phyloP scores from a whole-genome alignment of 1,140 invertebrate genomes.

The Hormaphis cornu region DNA sequence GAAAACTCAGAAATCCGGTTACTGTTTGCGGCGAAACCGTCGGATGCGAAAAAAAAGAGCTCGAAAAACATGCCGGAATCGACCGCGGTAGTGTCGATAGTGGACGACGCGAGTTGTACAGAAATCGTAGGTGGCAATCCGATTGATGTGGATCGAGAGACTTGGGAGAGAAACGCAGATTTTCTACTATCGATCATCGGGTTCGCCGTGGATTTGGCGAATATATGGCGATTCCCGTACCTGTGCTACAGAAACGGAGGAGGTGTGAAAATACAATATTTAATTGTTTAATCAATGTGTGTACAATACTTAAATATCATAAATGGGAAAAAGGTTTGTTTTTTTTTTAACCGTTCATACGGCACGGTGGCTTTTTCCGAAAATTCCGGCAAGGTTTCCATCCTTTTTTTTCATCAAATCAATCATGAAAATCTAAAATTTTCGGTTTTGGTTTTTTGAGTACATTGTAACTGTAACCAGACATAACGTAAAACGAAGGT shows the following conservation, averaged over 20 bases:
- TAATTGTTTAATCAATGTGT: background rate
- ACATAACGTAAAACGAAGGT: no score
- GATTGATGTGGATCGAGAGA: conserved; percentile 41
- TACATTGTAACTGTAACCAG: no score
- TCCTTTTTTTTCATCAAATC: no score
- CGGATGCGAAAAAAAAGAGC: background rate
- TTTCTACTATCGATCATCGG: conserved; percentile 87
- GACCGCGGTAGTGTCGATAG: background rate
- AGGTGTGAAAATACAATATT: conserved; percentile 48
- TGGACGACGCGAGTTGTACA: background rate
- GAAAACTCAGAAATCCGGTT: conserved; percentile 20
- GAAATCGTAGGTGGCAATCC: background rate
- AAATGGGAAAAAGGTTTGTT: no score
- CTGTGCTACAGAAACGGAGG: conserved; percentile 71
- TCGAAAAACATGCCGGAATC: background rate
- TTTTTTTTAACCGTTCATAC: no score
- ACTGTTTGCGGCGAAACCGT: background rate
- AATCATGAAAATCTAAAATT: no score
- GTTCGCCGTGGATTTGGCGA: conserved; percentile 85
- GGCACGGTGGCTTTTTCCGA: no score
- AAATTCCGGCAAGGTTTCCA: no score
- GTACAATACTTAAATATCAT: no score
- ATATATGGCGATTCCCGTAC: conserved; percentile 81
- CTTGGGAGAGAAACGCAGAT: conserved; percentile 81
- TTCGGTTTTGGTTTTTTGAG: no score